Conservation (phyloP, 2,888 invertebrate genomes). For the Synanthedon tipuliformis region DNA sequence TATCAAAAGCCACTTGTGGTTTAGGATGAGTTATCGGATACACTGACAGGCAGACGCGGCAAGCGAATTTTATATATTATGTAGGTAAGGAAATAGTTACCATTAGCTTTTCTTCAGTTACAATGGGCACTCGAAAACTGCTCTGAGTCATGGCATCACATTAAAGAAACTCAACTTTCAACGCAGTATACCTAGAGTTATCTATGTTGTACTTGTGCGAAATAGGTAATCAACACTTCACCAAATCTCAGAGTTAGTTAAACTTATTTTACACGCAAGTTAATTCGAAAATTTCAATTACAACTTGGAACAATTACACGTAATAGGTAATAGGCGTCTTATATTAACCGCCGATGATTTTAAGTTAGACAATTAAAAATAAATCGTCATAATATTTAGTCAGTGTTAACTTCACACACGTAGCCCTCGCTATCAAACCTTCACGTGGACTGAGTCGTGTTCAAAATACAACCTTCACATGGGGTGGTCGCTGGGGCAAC, state of each 20-base stretch:
- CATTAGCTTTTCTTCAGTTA: constrained; percentile 62
- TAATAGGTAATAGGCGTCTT: too few species aligned
- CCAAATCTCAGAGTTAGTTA: background rate
- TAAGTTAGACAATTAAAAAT: background rate
- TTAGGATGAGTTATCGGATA: too few species aligned
- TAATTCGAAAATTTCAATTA: too few species aligned
- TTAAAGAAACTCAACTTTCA: constrained; percentile 8
- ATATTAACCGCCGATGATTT: background rate
- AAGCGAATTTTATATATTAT: background rate
- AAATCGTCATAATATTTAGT: background rate
- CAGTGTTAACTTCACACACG: constrained; percentile 7
- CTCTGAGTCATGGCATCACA: constrained; percentile 57
- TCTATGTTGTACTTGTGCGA: constrained; percentile 2
- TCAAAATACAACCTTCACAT: constrained; percentile 53
- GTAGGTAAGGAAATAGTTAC: constrained; percentile 22
- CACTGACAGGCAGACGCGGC: too few species aligned
- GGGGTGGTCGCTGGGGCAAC: constrained; percentile 51
- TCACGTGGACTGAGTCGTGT: constrained; percentile 54
- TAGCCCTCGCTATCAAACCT: constrained; percentile 24
- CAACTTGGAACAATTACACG: too few species aligned
- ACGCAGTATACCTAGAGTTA: constrained; percentile 1
- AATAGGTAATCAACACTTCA: background rate
- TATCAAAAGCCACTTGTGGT: too few species aligned
- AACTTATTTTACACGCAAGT: too few species aligned
- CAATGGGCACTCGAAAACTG: constrained; percentile 37